Evolutionary conservation across 2,888 invertebrate genomes (phyloP).

Genomic region (Tanytarsus gracilentus): DNA sequence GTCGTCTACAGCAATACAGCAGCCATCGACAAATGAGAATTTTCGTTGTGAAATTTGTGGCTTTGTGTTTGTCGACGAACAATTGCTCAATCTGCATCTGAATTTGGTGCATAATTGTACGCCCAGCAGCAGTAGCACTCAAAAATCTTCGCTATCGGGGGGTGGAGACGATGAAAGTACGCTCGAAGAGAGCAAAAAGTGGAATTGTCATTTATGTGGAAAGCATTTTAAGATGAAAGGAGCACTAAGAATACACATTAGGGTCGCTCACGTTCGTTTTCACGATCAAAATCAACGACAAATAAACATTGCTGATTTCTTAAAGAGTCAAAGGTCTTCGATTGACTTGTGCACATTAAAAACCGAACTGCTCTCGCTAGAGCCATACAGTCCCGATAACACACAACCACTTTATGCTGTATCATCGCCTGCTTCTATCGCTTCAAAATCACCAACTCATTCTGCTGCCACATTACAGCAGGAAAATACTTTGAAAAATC

Average conservation of each 20-base stretch:
- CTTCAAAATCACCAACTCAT: neutral
- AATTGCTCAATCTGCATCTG: conserved; percentile 64
- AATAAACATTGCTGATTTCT: conserved; percentile 19
- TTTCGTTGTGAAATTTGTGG: conserved; percentile 58
- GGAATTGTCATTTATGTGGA: conserved; percentile 67
- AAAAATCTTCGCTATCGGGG: conserved; percentile 34
- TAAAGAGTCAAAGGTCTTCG: conserved; percentile 30
- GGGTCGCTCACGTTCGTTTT: conserved; percentile 66
- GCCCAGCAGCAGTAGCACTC: conserved; percentile 37
- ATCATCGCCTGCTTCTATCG: neutral
- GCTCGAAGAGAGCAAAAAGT: too few relatives aligned
- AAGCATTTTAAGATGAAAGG: conserved; percentile 76
- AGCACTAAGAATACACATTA: conserved; percentile 69
- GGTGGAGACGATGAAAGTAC: too few relatives aligned
- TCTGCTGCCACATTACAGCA: neutral
- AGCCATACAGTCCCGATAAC: conserved; percentile 24
- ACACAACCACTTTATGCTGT: neutral
- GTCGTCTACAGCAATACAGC: neutral
- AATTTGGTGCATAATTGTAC: conserved; percentile 56
- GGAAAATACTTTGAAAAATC: conserved; percentile 14
- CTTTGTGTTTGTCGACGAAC: conserved; percentile 58
- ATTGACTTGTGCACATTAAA: conserved; percentile 22
- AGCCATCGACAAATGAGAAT: neutral
- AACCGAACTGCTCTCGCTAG: conserved; percentile 17
- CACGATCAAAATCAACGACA: conserved; percentile 32